A percentile compares a stretch with the other conserved stretches of the same genome.
Evolutionary conservation across 2,797 vertebrate genomes (phyloP).

Genomic region (Sarcophilus harrisii): DNA sequence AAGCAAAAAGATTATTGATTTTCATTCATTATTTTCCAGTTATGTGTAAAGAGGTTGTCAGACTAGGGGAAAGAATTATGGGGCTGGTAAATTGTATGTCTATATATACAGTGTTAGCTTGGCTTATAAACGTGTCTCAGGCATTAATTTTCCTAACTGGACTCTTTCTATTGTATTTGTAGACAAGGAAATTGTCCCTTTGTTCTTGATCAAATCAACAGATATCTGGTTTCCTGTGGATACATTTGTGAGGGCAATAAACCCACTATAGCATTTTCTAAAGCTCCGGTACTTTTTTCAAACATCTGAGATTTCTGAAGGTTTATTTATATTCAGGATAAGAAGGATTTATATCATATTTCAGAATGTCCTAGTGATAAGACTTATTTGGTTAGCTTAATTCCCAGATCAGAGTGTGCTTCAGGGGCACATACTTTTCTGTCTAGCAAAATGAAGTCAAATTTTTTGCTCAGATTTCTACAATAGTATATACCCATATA

Average conservation of each 20-base stretch:
- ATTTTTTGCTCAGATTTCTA: conserved; percentile 4
- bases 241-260: not conserved
- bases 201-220: not conserved
- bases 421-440: not conserved
- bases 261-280: not conserved
- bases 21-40: conserved; percentile 19
- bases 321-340: not conserved
- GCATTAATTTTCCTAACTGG: conserved; percentile 13
- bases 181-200: not conserved
- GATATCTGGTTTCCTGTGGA: not conserved
- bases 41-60: not conserved
- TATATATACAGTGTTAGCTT: not conserved
- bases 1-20: conserved; percentile 8
- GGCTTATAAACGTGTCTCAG: conserved; percentile 20
- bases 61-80: conserved; percentile 9
- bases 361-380: not conserved
- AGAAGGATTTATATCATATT: not conserved
- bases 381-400: conserved; percentile 5
- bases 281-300: not conserved
- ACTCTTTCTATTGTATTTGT: not conserved
- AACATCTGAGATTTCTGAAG: not conserved
- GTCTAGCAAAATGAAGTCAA: conserved; percentile 15
- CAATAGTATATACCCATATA: conserved; percentile 9
- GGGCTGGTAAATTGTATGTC: not conserved
- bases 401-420: not conserved